A percentile compares a stretch with the other conserved stretches of the same genome.
Conservation (phyloP, 2,797 vertebrate species). For the Myotis pilosus region DNA sequence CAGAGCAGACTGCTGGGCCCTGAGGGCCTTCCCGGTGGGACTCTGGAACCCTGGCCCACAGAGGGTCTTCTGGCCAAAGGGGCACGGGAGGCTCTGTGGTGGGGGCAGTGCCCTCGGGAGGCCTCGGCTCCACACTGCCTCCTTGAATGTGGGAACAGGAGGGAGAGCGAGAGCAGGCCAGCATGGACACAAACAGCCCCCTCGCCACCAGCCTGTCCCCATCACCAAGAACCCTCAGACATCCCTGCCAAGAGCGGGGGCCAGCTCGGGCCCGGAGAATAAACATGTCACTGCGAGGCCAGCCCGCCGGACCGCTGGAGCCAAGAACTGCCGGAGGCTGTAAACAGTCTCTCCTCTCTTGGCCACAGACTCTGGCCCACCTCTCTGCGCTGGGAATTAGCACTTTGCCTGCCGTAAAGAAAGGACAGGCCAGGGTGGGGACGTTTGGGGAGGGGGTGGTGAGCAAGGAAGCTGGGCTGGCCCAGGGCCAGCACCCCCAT, state of each 20-base stretch:
- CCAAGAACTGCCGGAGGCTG: constrained; percentile 65
- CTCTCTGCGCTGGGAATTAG: constrained; percentile 59
- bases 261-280: constrained; percentile 56
- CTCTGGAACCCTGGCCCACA: neutral
- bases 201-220: constrained; percentile 65
- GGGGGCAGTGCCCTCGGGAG: neutral
- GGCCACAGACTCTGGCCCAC: constrained; percentile 55
- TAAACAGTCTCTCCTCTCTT: constrained; percentile 72
- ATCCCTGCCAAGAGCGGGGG: constrained; percentile 41
- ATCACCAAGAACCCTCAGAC: constrained; percentile 15
- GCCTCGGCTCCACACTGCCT: neutral
- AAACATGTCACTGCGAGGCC: constrained; percentile 69
- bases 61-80: neutral
- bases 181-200: neutral
- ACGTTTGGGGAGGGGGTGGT: neutral
- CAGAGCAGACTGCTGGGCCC: neutral
- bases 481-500: neutral
- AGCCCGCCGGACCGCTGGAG: constrained; percentile 40
- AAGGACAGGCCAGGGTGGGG: neutral
- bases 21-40: neutral
- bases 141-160: neutral
- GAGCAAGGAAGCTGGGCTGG: neutral
- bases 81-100: no score
- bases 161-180: neutral
- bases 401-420: constrained; percentile 53